These are phyloP conservation scores for Girardinus metallicus DNA, from an alignment of 2,797 vertebrate genomes.

Conservation along the genomic window DNA sequence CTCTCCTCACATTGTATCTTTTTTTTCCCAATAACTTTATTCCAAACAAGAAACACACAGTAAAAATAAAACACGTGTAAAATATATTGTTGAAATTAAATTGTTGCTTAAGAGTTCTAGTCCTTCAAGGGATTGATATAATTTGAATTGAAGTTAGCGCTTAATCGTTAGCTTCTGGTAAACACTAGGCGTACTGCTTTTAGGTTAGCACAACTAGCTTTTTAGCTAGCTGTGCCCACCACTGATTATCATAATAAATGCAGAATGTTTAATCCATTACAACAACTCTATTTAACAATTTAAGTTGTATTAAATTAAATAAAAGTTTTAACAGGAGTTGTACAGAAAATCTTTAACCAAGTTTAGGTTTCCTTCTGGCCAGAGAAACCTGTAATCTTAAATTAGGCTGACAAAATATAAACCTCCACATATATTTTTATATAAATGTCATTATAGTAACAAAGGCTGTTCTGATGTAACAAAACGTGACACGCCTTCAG, in stretches of 20 bases:
- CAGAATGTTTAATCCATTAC: background rate
- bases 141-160: no score
- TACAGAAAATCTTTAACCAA: background rate
- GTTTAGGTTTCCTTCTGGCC: background rate
- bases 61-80: no score
- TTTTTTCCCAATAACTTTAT: no score
- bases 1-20: no score
- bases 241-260: background rate
- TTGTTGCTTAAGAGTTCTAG: no score
- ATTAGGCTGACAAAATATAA: background rate
- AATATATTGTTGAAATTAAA: no score
- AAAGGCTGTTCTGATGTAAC: background rate
- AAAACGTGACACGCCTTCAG: background rate
- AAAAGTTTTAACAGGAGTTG: background rate
- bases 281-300: background rate
- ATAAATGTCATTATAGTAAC: background rate
- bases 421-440: background rate
- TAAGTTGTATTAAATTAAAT: background rate
- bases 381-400: background rate
- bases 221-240: no score
- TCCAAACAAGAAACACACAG: no score
- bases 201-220: no score
- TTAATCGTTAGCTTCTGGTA: no score
- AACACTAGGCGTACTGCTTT: no score
- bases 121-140: no score